Conservation (phyloP, 2,888 invertebrate species). For the Autographa gamma region DNA sequence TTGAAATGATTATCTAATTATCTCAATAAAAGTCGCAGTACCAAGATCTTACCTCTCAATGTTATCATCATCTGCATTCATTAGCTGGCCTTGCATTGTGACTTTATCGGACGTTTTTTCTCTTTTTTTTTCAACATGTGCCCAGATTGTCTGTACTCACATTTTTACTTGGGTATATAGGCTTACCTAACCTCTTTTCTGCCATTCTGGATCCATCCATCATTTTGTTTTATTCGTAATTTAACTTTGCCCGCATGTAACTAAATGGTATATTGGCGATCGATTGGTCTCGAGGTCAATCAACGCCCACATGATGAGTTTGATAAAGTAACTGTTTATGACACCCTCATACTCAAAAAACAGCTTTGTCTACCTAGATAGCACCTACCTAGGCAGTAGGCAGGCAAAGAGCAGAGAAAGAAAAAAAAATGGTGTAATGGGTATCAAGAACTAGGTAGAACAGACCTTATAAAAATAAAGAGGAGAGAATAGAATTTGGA, state of each 20-base stretch:
- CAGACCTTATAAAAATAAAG: no score
- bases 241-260: slow-evolving; percentile 28
- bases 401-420: no score
- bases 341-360: background rate
- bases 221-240: no score
- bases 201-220: no score
- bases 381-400: no score
- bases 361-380: background rate
- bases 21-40: background rate
- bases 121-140: slow-evolving; percentile 1
- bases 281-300: slow-evolving; percentile 2
- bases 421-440: no score
- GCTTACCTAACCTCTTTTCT: no score
- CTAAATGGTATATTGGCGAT: slow-evolving; percentile 1
- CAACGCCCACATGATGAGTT: background rate
- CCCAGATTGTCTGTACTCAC: background rate
- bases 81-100: slow-evolving; percentile 2
- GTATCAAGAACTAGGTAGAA: no score
- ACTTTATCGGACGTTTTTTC: background rate
- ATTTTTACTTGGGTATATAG: background rate
- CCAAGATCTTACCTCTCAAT: background rate
- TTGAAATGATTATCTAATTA: background rate
- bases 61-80: background rate
- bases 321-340: background rate
- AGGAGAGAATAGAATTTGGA: no score